Conservation (phyloP, 2,888 invertebrate genomes). For the Temnothorax unifasciatus region DNA sequence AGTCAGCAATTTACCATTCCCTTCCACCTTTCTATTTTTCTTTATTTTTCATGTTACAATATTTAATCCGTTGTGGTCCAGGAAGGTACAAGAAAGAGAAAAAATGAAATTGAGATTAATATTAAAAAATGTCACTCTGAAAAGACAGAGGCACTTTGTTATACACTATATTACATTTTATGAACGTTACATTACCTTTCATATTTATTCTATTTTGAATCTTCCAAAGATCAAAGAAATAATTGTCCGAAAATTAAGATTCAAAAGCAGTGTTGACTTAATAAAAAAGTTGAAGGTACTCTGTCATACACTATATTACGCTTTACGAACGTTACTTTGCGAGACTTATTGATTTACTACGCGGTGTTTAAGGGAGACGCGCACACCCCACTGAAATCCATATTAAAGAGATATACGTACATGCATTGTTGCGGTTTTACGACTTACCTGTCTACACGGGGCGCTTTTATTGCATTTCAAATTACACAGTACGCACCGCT, state of each 20-base stretch:
- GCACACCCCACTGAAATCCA: constrained; percentile 59
- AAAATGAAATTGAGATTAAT: constrained; percentile 12
- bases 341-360: constrained; percentile 49
- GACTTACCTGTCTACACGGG: constrained; percentile 53
- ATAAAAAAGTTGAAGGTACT: not conserved
- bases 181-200: not conserved
- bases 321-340: constrained; percentile 34
- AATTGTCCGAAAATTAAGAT: constrained; percentile 14
- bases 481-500: constrained; percentile 59
- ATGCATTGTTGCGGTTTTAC: constrained; percentile 62
- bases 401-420: constrained; percentile 58
- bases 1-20: not conserved
- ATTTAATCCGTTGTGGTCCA: constrained; percentile 2
- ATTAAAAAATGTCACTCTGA: not conserved
- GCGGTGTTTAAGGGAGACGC: constrained; percentile 34
- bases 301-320: constrained; percentile 29
- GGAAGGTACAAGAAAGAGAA: not conserved
- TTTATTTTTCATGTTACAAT: not conserved
- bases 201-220: constrained; percentile 23
- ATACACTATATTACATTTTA: not conserved
- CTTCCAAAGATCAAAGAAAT: not conserved
- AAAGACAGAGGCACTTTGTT: constrained; percentile 1
- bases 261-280: not conserved
- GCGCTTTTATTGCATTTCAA: constrained; percentile 62
- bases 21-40: not conserved